A percentile compares a stretch with the other conserved stretches of the same genome.
Evolutionary conservation across 2,888 invertebrate genomes (phyloP).

Genomic region (Phania funesta): DNA sequence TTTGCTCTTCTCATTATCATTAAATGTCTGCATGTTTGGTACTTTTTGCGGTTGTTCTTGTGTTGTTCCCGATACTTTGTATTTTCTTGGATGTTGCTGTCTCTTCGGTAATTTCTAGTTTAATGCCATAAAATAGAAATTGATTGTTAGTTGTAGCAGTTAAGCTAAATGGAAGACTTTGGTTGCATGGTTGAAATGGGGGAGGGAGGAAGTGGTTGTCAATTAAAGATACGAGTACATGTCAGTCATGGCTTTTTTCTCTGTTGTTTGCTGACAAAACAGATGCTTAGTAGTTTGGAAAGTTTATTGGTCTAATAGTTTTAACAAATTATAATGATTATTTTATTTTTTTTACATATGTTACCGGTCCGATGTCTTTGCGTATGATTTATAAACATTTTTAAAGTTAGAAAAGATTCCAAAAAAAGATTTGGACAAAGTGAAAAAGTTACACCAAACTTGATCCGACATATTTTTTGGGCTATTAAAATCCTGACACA

Average conservation of each 20-base stretch:
- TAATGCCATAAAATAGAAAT: slow-evolving; percentile 17
- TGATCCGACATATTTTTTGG: too few relatives aligned
- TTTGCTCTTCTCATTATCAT: slow-evolving; percentile 11
- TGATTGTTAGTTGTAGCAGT: neutral
- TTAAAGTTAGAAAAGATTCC: too few relatives aligned
- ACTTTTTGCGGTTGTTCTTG: slow-evolving; percentile 40
- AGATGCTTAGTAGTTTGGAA: slow-evolving; percentile 59
- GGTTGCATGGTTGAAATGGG: neutral
- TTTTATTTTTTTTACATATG: neutral
- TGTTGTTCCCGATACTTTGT: slow-evolving; percentile 23
- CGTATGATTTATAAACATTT: neutral
- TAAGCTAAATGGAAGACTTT: slow-evolving; percentile 2
- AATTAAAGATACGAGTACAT: slow-evolving; percentile 16
- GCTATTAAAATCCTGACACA: too few relatives aligned
- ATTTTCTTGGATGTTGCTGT: slow-evolving; percentile 11
- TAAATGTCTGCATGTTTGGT: slow-evolving; percentile 8
- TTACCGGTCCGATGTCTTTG: neutral
- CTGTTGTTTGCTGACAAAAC: slow-evolving; percentile 34
- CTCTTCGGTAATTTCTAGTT: slow-evolving; percentile 22
- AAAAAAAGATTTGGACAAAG: too few relatives aligned
- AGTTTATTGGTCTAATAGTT: slow-evolving; percentile 64
- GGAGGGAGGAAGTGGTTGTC: slow-evolving; percentile 44
- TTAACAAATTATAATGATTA: slow-evolving; percentile 31
- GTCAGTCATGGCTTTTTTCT: neutral
- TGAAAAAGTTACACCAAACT: too few relatives aligned